Conservation (phyloP, 2,113 vertebrate species). For the Perca fluviatilis region DNA sequence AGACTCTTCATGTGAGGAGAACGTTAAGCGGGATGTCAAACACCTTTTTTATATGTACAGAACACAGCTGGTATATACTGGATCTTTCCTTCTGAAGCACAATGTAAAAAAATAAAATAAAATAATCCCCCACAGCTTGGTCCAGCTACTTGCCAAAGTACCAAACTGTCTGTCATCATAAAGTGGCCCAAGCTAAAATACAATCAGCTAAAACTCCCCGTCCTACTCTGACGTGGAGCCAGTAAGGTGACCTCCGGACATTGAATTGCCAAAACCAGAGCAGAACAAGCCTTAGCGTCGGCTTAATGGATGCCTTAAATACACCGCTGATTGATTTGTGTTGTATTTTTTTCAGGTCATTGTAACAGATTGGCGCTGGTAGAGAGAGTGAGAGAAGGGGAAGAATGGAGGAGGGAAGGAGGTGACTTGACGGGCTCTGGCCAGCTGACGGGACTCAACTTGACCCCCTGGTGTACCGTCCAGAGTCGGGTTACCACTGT, state of each 20-base stretch:
- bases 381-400: constrained; percentile 23
- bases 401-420: constrained; percentile 44
- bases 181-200: constrained; percentile 25
- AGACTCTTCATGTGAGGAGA: constrained; percentile 25
- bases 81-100: background rate
- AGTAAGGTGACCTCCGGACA: constrained; percentile 74
- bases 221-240: constrained; percentile 22
- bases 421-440: constrained; percentile 70
- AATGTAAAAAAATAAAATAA: background rate
- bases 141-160: background rate
- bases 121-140: background rate
- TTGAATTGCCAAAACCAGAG: constrained; percentile 59
- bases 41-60: constrained; percentile 53
- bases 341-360: constrained; percentile 61
- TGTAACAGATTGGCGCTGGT: constrained; percentile 24
- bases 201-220: constrained; percentile 14
- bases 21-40: constrained; percentile 12
- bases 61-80: constrained; percentile 48
- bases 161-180: constrained; percentile 39
- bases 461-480: constrained; percentile 81
- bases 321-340: constrained; percentile 82
- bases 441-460: constrained; percentile 84
- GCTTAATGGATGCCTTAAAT: constrained; percentile 79
- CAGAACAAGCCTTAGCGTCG: constrained; percentile 73
- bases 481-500: constrained; percentile 87